Evolutionary conservation across 2,888 invertebrate species (phyloP), one percentile per base, ranked within the genome.

Genomic region (Pristionchus japonicus): DNA sequence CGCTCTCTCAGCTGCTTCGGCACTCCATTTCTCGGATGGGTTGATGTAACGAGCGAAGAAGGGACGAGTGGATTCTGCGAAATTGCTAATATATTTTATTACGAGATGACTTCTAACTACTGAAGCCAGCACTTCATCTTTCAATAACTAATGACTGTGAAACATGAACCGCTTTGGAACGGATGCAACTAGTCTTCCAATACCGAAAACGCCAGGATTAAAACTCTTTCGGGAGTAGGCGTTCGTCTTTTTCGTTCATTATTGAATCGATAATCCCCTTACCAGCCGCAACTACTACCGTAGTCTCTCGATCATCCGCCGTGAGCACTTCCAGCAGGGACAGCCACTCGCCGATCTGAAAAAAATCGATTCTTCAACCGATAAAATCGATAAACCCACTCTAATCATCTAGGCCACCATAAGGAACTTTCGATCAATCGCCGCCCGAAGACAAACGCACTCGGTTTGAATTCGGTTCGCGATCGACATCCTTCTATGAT

Each of bases 11-110:
- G 49, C 74, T 27, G 74, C 61, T 23, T 49, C 61, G 20, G 34
- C 43, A 27, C 57, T 57, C 80, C 77, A 61, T 43, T 37, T 43
- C 37, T 27, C 47, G 15, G 37, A 61, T 27, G 52, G 20, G 27
- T 77, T 57, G 87, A 87, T 57, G 80, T 87, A 87, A n/a, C 47
- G 52, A 20, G 52, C 20, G 87, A 87, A 77, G 87, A 87, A 87
- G 37, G 87, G 87, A 37, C 52, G 43, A 17, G 87, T 80, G 3
- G 57, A 23, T n/a, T 87, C 87, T 87, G 61, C 6, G n/a, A 74
- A 27, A 74, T 52, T 34, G n/a, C n/a, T n/a, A n/a, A n/a, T n/a
- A n/a, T n/a, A n/a, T n/a, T n/a, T n/a, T n/a, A n/a, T n/a, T n/a
- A n/a, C n/a, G n/a, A n/a, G n/a, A n/a, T n/a, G n/a, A n/a, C n/a